Conservation (phyloP, 2,113 vertebrate genomes). For the Lampris incognitus region DNA sequence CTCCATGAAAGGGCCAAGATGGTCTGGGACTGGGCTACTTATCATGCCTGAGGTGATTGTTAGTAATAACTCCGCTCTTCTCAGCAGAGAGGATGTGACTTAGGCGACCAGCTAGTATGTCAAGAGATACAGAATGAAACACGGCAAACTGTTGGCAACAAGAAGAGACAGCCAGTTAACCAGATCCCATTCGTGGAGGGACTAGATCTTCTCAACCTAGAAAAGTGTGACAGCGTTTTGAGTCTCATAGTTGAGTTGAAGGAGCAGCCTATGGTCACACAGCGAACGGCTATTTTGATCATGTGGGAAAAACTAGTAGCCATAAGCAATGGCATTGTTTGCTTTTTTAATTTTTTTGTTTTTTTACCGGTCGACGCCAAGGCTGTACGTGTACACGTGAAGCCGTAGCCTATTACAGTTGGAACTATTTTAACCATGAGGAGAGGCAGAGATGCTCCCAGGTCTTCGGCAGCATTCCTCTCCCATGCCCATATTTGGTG, state of each 20-base stretch:
- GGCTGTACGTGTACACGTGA: constrained; percentile 42
- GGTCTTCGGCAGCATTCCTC: constrained; percentile 74
- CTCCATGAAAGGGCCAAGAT: constrained; percentile 14
- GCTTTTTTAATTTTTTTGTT: constrained; percentile 20
- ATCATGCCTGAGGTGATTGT: constrained; percentile 15
- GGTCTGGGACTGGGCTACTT: constrained; percentile 6
- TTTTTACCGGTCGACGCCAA: constrained; percentile 34
- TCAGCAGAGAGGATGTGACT: neutral
- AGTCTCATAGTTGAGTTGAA: neutral
- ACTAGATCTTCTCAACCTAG: neutral
- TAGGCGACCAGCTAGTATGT: neutral
- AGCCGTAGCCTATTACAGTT: constrained; percentile 49
- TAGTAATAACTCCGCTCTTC: constrained; percentile 19
- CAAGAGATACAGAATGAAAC: neutral
- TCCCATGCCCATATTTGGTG: constrained; percentile 86
- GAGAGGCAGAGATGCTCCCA: constrained; percentile 74
- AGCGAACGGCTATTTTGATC: constrained; percentile 11
- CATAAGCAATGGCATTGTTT: constrained; percentile 21
- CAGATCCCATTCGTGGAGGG: neutral
- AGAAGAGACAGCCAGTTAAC: neutral
- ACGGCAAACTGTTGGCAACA: neutral
- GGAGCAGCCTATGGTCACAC: neutral
- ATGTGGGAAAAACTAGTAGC: neutral
- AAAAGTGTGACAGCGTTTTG: neutral
- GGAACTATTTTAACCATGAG: constrained; percentile 65